phyloP scores from a whole-genome alignment of 2,888 invertebrate species.

The Nephrocerus scutellatus region DNA sequence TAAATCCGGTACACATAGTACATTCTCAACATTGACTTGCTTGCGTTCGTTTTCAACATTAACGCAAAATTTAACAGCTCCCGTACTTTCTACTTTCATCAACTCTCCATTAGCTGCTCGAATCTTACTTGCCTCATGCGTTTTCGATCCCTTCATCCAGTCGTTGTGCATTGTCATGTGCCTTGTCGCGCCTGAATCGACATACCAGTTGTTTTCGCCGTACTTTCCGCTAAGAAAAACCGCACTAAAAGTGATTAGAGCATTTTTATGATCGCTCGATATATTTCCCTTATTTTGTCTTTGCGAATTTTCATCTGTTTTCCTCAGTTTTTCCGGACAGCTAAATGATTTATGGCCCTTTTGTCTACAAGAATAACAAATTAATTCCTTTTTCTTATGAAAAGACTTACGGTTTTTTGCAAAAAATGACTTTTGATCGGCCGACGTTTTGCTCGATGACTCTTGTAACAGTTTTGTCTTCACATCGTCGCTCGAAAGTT shows the following conservation, averaged over 20 bases:
- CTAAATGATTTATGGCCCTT: slow-evolving; percentile 3
- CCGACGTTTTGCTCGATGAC: not conserved
- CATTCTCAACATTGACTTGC: slow-evolving; percentile 11
- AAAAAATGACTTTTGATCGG: slow-evolving; percentile 2
- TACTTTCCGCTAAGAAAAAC: slow-evolving; percentile 6
- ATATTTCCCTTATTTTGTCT: too few relatives aligned
- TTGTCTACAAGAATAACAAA: not conserved
- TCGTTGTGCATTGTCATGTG: slow-evolving; percentile 22
- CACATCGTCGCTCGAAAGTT: slow-evolving; percentile 1
- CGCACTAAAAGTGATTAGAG: slow-evolving; percentile 4
- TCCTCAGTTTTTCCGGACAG: slow-evolving; percentile 3
- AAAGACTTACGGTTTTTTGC: not conserved
- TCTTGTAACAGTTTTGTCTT: slow-evolving; percentile 3
- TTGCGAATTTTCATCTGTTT: too few relatives aligned
- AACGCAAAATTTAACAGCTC: slow-evolving; percentile 13
- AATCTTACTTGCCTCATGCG: slow-evolving; percentile 6
- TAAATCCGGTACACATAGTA: slow-evolving; percentile 20
- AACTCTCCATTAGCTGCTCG: slow-evolving; percentile 17
- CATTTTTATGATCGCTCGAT: too few relatives aligned
- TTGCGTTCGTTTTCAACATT: slow-evolving; percentile 6
- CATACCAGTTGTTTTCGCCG: slow-evolving; percentile 15
- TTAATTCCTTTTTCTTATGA: not conserved
- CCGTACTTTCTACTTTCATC: slow-evolving; percentile 6
- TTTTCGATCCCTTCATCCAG: slow-evolving; percentile 11
- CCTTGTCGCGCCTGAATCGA: slow-evolving; percentile 20